phyloP scores from a whole-genome alignment of 2,797 vertebrate genomes.

The Xenentodon cancila region DNA sequence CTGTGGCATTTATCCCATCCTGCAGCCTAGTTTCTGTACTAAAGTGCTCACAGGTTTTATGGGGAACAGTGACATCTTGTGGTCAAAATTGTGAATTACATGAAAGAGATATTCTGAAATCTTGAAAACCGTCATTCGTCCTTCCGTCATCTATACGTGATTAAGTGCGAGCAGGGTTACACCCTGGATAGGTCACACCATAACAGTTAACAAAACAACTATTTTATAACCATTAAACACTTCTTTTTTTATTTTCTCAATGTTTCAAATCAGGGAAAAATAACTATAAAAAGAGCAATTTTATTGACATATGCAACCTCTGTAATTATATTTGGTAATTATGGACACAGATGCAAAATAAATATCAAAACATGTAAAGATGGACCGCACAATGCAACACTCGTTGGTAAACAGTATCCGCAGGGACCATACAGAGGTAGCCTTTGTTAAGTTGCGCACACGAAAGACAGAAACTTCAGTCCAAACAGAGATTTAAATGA shows the following conservation, averaged over 20 bases:
- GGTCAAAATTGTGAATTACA: slow-evolving; percentile 12
- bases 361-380: slow-evolving; percentile 35
- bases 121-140: too few relatives aligned
- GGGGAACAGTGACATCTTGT: slow-evolving; percentile 43
- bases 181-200: too few relatives aligned
- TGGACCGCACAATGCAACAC: slow-evolving; percentile 26
- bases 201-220: too few relatives aligned
- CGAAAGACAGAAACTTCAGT: too few relatives aligned
- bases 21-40: too few relatives aligned
- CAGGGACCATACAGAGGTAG: slow-evolving; percentile 22
- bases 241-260: slow-evolving; percentile 1
- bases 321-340: too few relatives aligned
- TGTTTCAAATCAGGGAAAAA: not conserved
- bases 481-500: too few relatives aligned
- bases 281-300: not conserved
- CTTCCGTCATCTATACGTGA: too few relatives aligned
- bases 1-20: not conserved
- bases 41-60: not conserved
- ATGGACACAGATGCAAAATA: slow-evolving; percentile 7
- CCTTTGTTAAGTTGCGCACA: too few relatives aligned
- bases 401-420: slow-evolving; percentile 29
- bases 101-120: not conserved
- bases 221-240: not conserved
- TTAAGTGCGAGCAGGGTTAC: too few relatives aligned
- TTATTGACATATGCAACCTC: too few relatives aligned